Evolutionary conservation across 2,797 vertebrate species (phyloP).

Genomic region (Decapterus maruadsi): DNA sequence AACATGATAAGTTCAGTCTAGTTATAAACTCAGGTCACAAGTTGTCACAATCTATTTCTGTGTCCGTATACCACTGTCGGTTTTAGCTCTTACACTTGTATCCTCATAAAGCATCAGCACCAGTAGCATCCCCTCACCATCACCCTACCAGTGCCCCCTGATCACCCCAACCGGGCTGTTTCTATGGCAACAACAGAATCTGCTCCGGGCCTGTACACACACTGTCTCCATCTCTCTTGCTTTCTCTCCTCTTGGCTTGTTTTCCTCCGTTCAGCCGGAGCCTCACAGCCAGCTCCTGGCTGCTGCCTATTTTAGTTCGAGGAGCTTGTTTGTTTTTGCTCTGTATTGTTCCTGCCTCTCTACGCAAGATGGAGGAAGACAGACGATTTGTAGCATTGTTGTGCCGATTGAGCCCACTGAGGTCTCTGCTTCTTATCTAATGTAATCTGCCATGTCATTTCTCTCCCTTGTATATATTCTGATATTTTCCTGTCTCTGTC

Average conservation of each 20-base stretch:
- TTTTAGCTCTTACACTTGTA: conserved; percentile 11
- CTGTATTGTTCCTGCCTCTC: conserved; percentile 32
- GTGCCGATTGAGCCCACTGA: conserved; percentile 50
- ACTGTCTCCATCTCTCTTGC: conserved; percentile 42
- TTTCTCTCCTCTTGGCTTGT: conserved; percentile 60
- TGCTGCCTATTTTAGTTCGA: conserved; percentile 54
- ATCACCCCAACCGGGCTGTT: conserved; percentile 76
- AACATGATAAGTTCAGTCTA: background rate
- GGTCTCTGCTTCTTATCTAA: conserved; percentile 1
- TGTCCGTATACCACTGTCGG: background rate
- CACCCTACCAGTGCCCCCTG: conserved; percentile 58
- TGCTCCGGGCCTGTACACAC: conserved; percentile 69
- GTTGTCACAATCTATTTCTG: conserved; percentile 11
- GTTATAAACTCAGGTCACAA: background rate
- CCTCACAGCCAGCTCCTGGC: conserved; percentile 48
- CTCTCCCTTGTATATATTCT: conserved; percentile 1
- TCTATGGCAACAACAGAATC: conserved; percentile 83
- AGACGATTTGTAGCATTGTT: conserved; percentile 34
- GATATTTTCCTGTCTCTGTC: background rate
- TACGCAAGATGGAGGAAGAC: conserved; percentile 34
- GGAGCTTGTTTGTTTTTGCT: conserved; percentile 57
- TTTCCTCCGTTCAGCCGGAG: conserved; percentile 57
- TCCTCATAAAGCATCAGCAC: conserved; percentile 54
- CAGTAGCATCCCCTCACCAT: conserved; percentile 68
- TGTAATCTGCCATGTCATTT: background rate